Base-by-base conservation (phyloP, 2,888 invertebrate genomes). In the Melitaea athalia region DNA sequence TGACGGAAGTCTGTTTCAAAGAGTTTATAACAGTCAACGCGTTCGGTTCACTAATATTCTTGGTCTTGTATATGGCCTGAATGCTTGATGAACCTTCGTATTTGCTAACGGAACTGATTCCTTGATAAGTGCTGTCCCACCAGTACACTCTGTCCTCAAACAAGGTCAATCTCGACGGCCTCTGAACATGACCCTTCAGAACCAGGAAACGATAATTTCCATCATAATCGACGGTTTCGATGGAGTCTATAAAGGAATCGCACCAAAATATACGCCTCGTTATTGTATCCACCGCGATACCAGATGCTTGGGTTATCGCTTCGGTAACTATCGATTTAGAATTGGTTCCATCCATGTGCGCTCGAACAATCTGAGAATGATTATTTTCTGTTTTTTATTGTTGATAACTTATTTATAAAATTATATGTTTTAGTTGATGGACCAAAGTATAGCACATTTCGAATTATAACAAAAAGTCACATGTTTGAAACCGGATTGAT, bases 241-340 rank as follows among this genome's bases (percentile, higher is more conserved):
- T 98, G 84, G 99, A 98, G 89, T 99, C 99, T 64, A 99, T 90
- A 12, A 98, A 92, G 0, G 98, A 97, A 85, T 99, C 99, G 80
- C 99, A 98, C 99, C 99, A 99, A 89, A 97, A 99, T 8, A 99
- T 95, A 62, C 99, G 92, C 79, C 97, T 95, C 0, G 96, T 95
- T 33, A 98, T 96, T n/a, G 97, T 95, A 86, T 99, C 99, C 0
- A 98, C 95, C 0, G 98, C 95, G 11, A 99, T 95, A 5, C 98
- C 98, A 0, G 97, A 97, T 0, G 99, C 99, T 85, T 98, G 97
- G 85, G 99, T 98, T 0, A 99, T 96, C 0, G 98, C 98, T 81
- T 98, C 98, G 0, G 97, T 96, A 0, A 98, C 96, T 50, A 99
- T 96, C 0, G 97, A 95, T 57, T 95, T 94, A 0, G 96, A 93